phyloP scores from a whole-genome alignment of 2,797 vertebrate genomes.

The Florisuga fusca region DNA sequence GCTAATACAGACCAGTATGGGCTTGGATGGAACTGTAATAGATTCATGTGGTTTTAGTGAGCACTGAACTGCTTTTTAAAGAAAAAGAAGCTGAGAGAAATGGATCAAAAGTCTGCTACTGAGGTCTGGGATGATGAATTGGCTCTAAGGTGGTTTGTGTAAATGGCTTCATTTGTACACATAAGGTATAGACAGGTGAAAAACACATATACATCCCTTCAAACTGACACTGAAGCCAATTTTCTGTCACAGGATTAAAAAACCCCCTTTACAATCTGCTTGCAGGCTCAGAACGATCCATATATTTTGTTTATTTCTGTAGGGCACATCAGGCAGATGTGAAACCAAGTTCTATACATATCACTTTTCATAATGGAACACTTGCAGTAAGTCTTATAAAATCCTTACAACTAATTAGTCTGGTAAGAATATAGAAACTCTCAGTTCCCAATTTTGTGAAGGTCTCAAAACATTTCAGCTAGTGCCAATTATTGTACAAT shows the following conservation, averaged over 20 bases:
- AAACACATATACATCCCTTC: not conserved
- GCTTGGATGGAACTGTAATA: not conserved
- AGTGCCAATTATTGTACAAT: not conserved
- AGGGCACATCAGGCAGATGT: not conserved
- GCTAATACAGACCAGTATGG: not conserved
- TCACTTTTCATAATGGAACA: not conserved
- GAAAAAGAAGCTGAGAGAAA: not conserved
- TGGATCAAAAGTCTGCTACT: not conserved
- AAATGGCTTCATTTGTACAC: constrained; percentile 3
- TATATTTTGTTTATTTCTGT: not conserved
- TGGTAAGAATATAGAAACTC: not conserved
- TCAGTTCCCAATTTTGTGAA: not conserved
- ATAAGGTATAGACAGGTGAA: not conserved
- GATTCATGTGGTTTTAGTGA: not conserved
- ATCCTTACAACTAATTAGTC: not conserved
- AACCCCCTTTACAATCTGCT: not conserved
- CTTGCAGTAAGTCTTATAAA: not conserved
- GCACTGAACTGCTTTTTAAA: not conserved
- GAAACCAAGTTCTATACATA: not conserved
- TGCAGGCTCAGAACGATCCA: not conserved
- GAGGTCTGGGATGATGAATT: not conserved
- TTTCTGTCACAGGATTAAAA: not conserved
- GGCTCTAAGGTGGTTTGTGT: not conserved
- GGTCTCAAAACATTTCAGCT: not conserved
- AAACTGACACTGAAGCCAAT: not conserved